A percentile compares a stretch with the other conserved stretches of the same genome.
Conservation (phyloP, 1,140 invertebrate genomes). For the Aradophagus sp. region DNA sequence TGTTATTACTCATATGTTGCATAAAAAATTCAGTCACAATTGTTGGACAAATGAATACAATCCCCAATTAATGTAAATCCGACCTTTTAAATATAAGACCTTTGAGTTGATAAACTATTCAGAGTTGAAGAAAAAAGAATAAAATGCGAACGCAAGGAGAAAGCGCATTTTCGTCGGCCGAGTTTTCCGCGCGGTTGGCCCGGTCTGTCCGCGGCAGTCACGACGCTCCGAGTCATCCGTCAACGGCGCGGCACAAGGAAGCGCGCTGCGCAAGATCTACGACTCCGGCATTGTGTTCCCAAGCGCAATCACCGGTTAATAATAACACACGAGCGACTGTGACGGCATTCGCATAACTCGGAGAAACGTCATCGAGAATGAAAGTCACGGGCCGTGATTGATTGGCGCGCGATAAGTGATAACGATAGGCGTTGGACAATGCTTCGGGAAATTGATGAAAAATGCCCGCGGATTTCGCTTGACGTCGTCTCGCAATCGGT, state of each 20-base stretch:
- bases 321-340: constrained; percentile 33
- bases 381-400: constrained; percentile 37
- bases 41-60: no score
- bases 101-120: no score
- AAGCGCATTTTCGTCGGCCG: no score
- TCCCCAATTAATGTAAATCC: no score
- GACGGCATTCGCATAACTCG: constrained; percentile 42
- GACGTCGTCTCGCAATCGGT: no score
- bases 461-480: constrained; percentile 3
- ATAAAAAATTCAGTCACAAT: no score
- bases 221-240: constrained; percentile 54
- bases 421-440: constrained; percentile 16
- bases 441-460: constrained; percentile 14
- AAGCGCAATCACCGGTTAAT: constrained; percentile 42
- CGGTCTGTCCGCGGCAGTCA: constrained; percentile 34
- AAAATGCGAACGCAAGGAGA: no score
- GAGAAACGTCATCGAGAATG: constrained; percentile 47
- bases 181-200: no score
- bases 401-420: constrained; percentile 32
- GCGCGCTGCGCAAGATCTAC: constrained; percentile 32
- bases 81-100: no score
- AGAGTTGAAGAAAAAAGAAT: no score
- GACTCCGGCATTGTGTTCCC: constrained; percentile 39
- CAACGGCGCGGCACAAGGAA: constrained; percentile 45
- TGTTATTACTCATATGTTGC: no score